Percentiles rank a stretch among this genome's conserved stretches.
Conservation (phyloP, 2,113 vertebrate species). For the Sphyrna mokarran region DNA sequence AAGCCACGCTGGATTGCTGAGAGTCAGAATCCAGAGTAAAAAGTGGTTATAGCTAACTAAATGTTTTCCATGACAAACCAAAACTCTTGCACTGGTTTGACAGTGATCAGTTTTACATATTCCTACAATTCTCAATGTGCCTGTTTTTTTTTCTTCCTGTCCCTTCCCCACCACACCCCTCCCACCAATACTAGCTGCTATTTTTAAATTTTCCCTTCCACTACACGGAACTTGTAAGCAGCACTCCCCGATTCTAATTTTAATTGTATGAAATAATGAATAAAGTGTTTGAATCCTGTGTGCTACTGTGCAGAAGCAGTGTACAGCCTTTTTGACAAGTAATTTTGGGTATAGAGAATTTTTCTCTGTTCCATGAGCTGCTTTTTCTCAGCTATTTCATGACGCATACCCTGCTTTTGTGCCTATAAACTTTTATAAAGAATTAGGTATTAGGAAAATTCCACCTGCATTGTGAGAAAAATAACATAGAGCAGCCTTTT, state of each 20-base stretch:
- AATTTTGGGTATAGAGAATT: slow-evolving; percentile 62
- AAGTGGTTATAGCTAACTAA: slow-evolving; percentile 46
- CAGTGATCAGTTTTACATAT: slow-evolving; percentile 70
- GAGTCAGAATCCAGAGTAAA: slow-evolving; percentile 36
- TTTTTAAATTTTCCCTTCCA: slow-evolving; percentile 65
- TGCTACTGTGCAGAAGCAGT: slow-evolving; percentile 33
- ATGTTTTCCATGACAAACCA: slow-evolving; percentile 84
- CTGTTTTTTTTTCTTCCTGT: slow-evolving; percentile 52
- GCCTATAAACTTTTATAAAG: slow-evolving; percentile 59
- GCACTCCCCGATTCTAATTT: slow-evolving; percentile 8
- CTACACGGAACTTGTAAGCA: slow-evolving; percentile 19
- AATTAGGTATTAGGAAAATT: slow-evolving; percentile 53
- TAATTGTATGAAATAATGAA: slow-evolving; percentile 36
- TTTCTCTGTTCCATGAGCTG: slow-evolving; percentile 59
- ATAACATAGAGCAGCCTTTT: slow-evolving; percentile 55
- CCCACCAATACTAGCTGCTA: slow-evolving; percentile 57
- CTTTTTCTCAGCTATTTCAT: slow-evolving; percentile 38
- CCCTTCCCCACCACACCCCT: slow-evolving; percentile 39
- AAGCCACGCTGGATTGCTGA: slow-evolving; percentile 33
- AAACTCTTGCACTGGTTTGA: slow-evolving; percentile 83
- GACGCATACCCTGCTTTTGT: slow-evolving; percentile 49
- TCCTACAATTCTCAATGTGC: slow-evolving; percentile 73
- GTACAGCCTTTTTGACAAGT: slow-evolving; percentile 28
- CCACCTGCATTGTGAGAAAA: slow-evolving; percentile 57
- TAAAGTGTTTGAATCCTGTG: slow-evolving; percentile 34